Evolutionary conservation across 2,888 invertebrate genomes (phyloP).

Genomic region (Drosophila ustulata): DNA sequence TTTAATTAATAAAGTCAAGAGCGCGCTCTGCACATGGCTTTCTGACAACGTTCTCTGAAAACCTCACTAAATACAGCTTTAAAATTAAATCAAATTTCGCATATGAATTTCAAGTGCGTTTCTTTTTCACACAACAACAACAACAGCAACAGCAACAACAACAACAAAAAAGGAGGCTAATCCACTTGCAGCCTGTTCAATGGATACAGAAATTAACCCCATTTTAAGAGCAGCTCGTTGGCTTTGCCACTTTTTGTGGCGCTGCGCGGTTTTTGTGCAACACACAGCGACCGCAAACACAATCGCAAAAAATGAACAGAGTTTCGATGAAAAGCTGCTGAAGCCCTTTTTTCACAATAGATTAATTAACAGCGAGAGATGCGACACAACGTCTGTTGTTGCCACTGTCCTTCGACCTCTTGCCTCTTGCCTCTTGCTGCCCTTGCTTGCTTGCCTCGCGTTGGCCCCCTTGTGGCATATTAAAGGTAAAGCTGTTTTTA

Average conservation of each 20-base stretch:
- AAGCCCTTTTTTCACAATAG: slow-evolving; percentile 14
- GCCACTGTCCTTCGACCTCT: not conserved
- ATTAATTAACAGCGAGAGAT: slow-evolving; percentile 33
- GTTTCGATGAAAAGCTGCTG: not conserved
- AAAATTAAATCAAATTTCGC: not conserved
- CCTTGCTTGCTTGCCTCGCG: not conserved
- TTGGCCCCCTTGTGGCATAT: slow-evolving; percentile 14
- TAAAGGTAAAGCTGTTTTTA: slow-evolving; percentile 30
- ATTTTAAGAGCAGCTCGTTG: not conserved
- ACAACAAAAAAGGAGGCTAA: not conserved
- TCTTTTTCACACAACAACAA: not conserved
- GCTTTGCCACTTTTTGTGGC: slow-evolving; percentile 12
- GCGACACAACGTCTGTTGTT: not conserved
- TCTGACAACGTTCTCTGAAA: not conserved
- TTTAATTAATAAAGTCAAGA: slow-evolving; percentile 56
- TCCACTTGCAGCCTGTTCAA: not conserved
- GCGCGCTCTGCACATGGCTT: not conserved
- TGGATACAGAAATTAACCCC: not conserved
- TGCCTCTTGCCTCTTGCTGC: not conserved
- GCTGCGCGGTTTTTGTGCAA: slow-evolving; percentile 3
- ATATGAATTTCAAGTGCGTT: slow-evolving; percentile 1
- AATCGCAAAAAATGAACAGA: slow-evolving; percentile 8
- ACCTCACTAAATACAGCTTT: not conserved
- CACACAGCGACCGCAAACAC: not conserved
- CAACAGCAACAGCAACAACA: not conserved